A percentile compares a stretch with the other conserved stretches of the same genome.
phyloP scores from a whole-genome alignment of 2,888 invertebrate genomes.

The Nycteola revayana region DNA sequence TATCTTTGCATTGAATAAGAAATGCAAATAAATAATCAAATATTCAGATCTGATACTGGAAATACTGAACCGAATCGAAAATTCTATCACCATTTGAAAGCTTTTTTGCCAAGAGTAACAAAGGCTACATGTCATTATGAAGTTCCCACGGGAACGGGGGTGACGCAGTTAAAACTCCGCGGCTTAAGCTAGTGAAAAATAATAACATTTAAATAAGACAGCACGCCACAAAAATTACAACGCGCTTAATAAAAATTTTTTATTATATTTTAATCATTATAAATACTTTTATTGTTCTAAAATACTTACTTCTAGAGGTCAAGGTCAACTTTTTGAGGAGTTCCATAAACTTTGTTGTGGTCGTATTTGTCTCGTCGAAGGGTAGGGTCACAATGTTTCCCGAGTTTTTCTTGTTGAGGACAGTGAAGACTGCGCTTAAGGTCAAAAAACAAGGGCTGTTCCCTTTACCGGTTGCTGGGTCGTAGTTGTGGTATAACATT shows the following conservation, averaged over 20 bases:
- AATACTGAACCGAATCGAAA: no score
- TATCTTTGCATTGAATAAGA: no score
- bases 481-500: constrained; percentile 88
- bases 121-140: no score
- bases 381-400: constrained; percentile 75
- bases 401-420: constrained; percentile 63
- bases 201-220: no score
- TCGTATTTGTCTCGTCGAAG: constrained; percentile 84
- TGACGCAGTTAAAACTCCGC: constrained; percentile 7
- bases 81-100: no score
- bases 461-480: constrained; percentile 81
- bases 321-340: constrained; percentile 83
- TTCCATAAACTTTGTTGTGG: constrained; percentile 77
- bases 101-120: no score
- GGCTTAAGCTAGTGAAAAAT: neutral
- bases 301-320: constrained; percentile 86
- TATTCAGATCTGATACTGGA: no score
- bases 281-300: constrained; percentile 17
- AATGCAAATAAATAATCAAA: no score
- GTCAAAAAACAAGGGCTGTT: constrained; percentile 91
- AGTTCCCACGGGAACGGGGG: no score
- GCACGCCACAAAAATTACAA: no score
- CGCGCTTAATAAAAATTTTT: no score
- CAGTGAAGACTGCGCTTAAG: constrained; percentile 84
- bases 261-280: neutral